phyloP scores from a whole-genome alignment of 2,797 vertebrate genomes.

The Salmo trutta region DNA sequence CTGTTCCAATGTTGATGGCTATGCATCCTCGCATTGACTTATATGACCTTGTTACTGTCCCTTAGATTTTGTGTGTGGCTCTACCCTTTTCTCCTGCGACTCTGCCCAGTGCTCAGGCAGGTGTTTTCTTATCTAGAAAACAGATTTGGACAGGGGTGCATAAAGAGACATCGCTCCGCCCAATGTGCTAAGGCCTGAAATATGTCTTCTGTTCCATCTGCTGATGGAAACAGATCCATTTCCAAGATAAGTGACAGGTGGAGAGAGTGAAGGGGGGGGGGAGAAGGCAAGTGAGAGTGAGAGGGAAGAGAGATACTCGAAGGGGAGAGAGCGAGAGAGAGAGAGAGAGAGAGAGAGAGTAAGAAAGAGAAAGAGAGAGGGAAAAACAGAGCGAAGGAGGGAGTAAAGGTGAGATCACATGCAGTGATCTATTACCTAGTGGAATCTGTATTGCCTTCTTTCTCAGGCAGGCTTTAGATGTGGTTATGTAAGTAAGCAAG shows the following conservation, averaged over 20 bases:
- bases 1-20: conserved; percentile 41
- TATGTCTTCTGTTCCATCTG: conserved; percentile 32
- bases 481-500: conserved; percentile 4
- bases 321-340: background rate
- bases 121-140: conserved; percentile 43
- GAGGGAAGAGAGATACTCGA: background rate
- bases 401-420: conserved; percentile 32
- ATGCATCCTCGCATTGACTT: conserved; percentile 32
- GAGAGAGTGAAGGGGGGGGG: background rate
- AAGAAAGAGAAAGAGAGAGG: background rate
- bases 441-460: conserved; percentile 43
- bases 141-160: conserved; percentile 1
- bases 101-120: conserved; percentile 29
- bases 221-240: conserved; percentile 53
- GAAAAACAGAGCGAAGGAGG: background rate
- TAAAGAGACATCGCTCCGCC: conserved; percentile 30
- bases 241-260: conserved; percentile 46
- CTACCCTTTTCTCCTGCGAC: background rate
- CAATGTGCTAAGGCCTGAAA: conserved; percentile 49
- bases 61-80: background rate
- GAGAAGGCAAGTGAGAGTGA: background rate
- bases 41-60: conserved; percentile 31
- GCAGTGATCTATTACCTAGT: conserved; percentile 47
- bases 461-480: background rate
- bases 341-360: background rate